Evolutionary conservation across 2,797 vertebrate species (phyloP), one percentile per base, ranked within the genome.

Genomic region (Coregonus suidteri): DNA sequence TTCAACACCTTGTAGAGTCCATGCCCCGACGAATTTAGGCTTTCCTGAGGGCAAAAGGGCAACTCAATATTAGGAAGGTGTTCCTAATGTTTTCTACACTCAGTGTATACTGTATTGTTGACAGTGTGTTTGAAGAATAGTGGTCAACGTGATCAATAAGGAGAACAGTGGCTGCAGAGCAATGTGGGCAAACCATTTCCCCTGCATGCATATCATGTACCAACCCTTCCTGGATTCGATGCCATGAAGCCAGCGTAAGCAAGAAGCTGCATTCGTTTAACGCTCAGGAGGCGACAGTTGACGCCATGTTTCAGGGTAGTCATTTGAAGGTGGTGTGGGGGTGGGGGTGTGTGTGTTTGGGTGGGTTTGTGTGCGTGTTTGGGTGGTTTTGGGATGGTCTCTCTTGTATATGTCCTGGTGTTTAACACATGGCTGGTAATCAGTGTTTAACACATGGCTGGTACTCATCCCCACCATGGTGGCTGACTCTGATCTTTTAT

Each of bases 401-500:
- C 9, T 80, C n/a, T 67, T 77, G 25, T 62, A 16, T 73, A 25
- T 52, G 47, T 79, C 71, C 69, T 77, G 4, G 66, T 52, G 68
- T 77, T 74, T 79, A 41, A 9, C 37, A 41, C 6, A 41, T 41
- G 37, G 37, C 37, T 7, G 37, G 37, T 41, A 41, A 2, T 9
- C 37, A 41, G 37, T 41, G 37, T 41, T 47, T 47, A 47, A 3
- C 41, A 3, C 41, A 47, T 47, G 41, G 41, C 41, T 47, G 41
- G 41, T 47, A 47, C 71, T 81, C 69, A 74, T 83, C 76, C 79
- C 80, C 79, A 53, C 35, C 15, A 2, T 35, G 15, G 76, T 79
- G 47, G 81, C 81, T 73, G 67, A 52, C 75, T 82, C 75, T 73
- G 83, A 92, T 93, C 82, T 92, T 91, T 93, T 93, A 93, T 93